Evolutionary conservation across 2,888 invertebrate genomes (phyloP), one percentile per base, ranked within the genome.

Genomic region (Sarcophaga variegata): DNA sequence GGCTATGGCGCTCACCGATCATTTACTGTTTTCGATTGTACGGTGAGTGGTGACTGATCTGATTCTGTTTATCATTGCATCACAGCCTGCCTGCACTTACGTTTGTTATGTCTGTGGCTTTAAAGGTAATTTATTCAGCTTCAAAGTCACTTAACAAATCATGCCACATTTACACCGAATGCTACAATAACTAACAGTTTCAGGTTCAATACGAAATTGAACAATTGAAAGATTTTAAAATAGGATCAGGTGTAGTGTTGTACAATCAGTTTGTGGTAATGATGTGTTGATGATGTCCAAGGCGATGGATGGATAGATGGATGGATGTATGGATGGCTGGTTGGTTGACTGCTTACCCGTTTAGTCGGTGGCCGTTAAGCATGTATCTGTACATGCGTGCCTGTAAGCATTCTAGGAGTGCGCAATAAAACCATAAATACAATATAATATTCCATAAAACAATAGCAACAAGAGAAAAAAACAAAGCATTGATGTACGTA

Each of bases 51-150:
- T 60, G 69, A 85, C 89, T 91, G 91, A 90, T 92, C 91, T 91
- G 90, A 91, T 91, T 91, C 90, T 88, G 88, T 90, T 89, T 90
- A 91, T 91, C 90, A 89, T 74, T 70, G 22, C 49, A 63, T 27
- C 14, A 66, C 45, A 10, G n/a, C 11, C 10, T 22, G 49, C 10
- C 10, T 63, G 45, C 47, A 66, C 54, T 54, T 54, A 72, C 49
- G 14, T 8, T n/a, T 64, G 45, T 17, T 37, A 72, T 11, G 67
- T 59, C 1, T 22, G 60, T 20, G 27, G 79, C 22, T 20, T 20
- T 37, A 64, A 59, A 14, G 47, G 81, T 67, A 72, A 67, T 12
- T 54, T 20, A 59, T 71, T 66, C 60, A 11, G 54, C 17, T 59
- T 69, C 10, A 75, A 20, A 63, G 54, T 72, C 67, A 84, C 84